Evolutionary conservation across 2,113 vertebrate genomes (phyloP).

Genomic region (Oreotrochilus melanogaster): DNA sequence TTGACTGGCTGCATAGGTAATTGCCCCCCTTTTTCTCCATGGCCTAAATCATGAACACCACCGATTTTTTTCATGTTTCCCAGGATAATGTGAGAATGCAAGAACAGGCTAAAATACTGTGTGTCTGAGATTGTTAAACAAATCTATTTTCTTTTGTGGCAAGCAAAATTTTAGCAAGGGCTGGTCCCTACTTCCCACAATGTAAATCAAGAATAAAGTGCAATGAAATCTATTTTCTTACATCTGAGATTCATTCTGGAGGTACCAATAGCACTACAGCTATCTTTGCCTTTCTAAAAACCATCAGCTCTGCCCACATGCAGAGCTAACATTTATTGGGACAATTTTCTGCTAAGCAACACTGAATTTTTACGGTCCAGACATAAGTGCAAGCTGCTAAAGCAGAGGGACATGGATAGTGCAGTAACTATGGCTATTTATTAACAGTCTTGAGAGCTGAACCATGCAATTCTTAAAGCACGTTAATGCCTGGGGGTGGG

Average conservation of each 20-base stretch:
- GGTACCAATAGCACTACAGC: neutral
- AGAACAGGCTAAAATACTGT: neutral
- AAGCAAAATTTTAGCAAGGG: neutral
- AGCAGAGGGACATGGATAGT: neutral
- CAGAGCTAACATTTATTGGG: neutral
- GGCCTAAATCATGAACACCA: neutral
- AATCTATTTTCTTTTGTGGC: neutral
- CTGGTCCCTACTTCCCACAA: neutral
- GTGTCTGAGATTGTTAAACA: neutral
- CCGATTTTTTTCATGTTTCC: neutral
- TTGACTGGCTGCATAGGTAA: neutral
- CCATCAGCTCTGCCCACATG: neutral
- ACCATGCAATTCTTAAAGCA: slow-evolving; percentile 7
- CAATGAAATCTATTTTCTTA: neutral
- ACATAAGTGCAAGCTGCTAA: neutral
- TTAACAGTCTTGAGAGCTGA: neutral
- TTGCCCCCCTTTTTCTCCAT: neutral
- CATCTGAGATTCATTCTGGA: neutral
- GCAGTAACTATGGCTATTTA: neutral
- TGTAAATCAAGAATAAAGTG: neutral
- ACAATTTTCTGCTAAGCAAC: neutral
- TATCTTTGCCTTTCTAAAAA: neutral
- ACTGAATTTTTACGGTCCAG: neutral
- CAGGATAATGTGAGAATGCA: neutral
- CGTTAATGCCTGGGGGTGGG: neutral